Conservation (phyloP, 2,888 invertebrate species). For the Plutella xylostella region DNA sequence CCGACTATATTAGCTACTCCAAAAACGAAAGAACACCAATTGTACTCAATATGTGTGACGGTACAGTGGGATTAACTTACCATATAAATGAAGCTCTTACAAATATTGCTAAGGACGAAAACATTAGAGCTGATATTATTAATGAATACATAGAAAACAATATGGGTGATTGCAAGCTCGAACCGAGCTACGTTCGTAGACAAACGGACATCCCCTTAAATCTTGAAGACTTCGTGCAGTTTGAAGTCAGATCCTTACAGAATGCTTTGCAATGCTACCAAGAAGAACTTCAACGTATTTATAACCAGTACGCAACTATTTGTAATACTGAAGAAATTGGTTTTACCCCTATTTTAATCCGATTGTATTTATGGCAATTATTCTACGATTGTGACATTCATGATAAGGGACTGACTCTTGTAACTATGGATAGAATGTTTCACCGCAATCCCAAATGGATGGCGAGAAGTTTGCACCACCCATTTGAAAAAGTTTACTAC, state of each 20-base stretch:
- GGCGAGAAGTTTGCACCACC: conserved; percentile 53
- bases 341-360: conserved; percentile 54
- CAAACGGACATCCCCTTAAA: neutral
- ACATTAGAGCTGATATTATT: conserved; percentile 33
- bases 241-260: conserved; percentile 54
- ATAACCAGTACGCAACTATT: conserved; percentile 61
- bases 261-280: conserved; percentile 58
- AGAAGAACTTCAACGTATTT: conserved; percentile 56
- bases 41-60: conserved; percentile 23
- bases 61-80: conserved; percentile 50
- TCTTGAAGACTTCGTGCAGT: conserved; percentile 25
- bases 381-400: conserved; percentile 68
- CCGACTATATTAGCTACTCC: neutral
- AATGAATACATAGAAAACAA: conserved; percentile 41
- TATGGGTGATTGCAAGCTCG: neutral
- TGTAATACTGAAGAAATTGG: conserved; percentile 41
- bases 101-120: conserved; percentile 38
- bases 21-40: neutral
- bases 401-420: conserved; percentile 54
- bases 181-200: too few relatives aligned
- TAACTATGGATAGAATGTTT: conserved; percentile 61
- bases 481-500: conserved; percentile 71
- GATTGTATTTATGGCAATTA: conserved; percentile 72
- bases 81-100: conserved; percentile 43
- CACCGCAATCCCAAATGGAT: conserved; percentile 57